Conservation (phyloP, 2,113 vertebrate genomes). For the Otus sunia region DNA sequence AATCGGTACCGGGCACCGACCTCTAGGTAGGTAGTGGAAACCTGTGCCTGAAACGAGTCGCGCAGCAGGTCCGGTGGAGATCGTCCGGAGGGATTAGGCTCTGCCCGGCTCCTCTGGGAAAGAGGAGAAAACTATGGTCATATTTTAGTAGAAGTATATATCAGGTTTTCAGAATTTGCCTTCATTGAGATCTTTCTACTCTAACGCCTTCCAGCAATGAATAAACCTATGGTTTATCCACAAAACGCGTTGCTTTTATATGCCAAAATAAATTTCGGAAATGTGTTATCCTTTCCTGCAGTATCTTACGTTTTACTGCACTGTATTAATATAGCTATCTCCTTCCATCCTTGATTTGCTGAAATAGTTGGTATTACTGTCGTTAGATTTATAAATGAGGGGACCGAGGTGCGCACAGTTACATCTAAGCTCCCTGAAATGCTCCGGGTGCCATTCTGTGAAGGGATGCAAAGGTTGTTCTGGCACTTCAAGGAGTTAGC, state of each 20-base stretch:
- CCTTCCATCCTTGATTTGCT: neutral
- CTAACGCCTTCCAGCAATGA: neutral
- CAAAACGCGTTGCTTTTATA: neutral
- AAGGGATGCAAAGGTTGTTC: neutral
- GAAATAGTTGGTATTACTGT: neutral
- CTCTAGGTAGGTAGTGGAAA: too few relatives aligned
- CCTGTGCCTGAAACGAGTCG: too few relatives aligned
- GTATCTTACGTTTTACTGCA: fast-evolving
- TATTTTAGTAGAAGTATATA: neutral
- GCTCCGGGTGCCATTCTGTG: neutral
- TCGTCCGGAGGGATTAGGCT: fast-evolving
- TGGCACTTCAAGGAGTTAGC: too few relatives aligned
- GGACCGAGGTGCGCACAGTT: neutral
- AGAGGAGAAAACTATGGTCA: neutral
- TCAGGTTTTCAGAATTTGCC: neutral
- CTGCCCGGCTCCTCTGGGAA: neutral
- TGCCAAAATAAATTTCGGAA: neutral
- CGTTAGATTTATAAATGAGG: neutral
- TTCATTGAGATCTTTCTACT: neutral
- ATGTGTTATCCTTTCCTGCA: neutral
- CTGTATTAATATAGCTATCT: neutral
- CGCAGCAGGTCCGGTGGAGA: neutral
- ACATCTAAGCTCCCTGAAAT: neutral
- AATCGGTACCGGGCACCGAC: fast-evolving
- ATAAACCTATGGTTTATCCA: neutral